phyloP scores from a whole-genome alignment of 2,888 invertebrate species.

The Cynaeus angustus region DNA sequence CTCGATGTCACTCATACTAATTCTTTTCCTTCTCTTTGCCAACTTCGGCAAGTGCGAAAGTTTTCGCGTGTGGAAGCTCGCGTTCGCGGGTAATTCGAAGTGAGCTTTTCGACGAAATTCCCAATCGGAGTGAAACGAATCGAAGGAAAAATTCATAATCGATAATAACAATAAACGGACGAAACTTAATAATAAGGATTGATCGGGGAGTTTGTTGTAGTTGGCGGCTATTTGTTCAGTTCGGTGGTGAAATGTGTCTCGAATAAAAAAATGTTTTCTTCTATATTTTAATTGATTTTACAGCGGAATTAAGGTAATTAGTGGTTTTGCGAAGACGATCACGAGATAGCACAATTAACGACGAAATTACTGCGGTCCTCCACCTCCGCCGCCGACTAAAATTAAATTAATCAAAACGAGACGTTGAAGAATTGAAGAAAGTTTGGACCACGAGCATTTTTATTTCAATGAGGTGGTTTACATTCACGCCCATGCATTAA shows the following conservation, averaged over 20 bases:
- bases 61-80: constrained; percentile 55
- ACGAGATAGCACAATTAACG: constrained; percentile 21
- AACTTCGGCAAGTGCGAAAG: constrained; percentile 60
- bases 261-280: constrained; percentile 24
- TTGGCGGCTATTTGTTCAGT: constrained; percentile 32
- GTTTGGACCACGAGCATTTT: background rate
- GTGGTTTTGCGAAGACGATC: background rate
- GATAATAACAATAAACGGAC: constrained; percentile 26
- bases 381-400: background rate
- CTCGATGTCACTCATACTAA: constrained; percentile 63
- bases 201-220: constrained; percentile 55
- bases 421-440: background rate
- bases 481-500: constrained; percentile 23
- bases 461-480: constrained; percentile 26
- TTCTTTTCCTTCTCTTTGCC: constrained; percentile 61
- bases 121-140: constrained; percentile 8
- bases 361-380: constrained; percentile 2
- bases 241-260: constrained; percentile 42
- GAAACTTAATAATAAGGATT: constrained; percentile 51
- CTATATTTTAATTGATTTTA: constrained; percentile 49
- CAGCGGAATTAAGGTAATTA: constrained; percentile 43
- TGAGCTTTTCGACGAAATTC: constrained; percentile 21
- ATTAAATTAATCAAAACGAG: background rate
- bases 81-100: constrained; percentile 48
- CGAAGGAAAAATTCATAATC: constrained; percentile 18